Conservation (phyloP, 2,888 invertebrate genomes). For the Pyrrhosoma nymphula region DNA sequence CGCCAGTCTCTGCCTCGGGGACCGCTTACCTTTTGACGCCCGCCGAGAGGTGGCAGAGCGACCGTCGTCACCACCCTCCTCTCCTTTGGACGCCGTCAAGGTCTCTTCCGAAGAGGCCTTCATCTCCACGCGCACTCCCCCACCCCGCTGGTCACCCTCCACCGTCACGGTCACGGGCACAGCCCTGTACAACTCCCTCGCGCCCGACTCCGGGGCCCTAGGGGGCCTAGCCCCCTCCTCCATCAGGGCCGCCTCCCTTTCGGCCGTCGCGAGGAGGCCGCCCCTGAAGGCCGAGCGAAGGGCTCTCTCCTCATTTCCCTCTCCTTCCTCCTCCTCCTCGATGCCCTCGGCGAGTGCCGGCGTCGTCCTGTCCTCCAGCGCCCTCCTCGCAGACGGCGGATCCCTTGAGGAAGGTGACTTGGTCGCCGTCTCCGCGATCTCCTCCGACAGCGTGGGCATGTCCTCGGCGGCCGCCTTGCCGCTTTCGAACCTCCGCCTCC, state of each 20-base stretch:
- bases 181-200: not conserved
- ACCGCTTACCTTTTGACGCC: constrained; percentile 52
- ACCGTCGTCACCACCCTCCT: constrained; percentile 52
- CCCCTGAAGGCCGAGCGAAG: too few relatives aligned
- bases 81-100: constrained; percentile 21
- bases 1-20: not conserved
- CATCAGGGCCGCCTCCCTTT: not conserved
- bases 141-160: not conserved
- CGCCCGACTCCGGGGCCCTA: not conserved
- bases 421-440: not conserved
- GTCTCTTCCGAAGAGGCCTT: not conserved
- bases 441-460: not conserved
- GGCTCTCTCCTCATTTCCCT: not conserved
- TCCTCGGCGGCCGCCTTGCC: not conserved
- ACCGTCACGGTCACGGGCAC: not conserved
- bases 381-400: not conserved
- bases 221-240: not conserved
- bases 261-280: not conserved
- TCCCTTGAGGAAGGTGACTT: not conserved
- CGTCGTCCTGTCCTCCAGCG: not conserved
- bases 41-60: constrained; percentile 61
- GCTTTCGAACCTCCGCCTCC: constrained; percentile 16
- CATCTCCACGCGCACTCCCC: not conserved
- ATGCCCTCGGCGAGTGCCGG: not conserved
- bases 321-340: not conserved